Evolutionary conservation across 2,888 invertebrate genomes (phyloP).

Genomic region (Macrosoma leucophasiata): DNA sequence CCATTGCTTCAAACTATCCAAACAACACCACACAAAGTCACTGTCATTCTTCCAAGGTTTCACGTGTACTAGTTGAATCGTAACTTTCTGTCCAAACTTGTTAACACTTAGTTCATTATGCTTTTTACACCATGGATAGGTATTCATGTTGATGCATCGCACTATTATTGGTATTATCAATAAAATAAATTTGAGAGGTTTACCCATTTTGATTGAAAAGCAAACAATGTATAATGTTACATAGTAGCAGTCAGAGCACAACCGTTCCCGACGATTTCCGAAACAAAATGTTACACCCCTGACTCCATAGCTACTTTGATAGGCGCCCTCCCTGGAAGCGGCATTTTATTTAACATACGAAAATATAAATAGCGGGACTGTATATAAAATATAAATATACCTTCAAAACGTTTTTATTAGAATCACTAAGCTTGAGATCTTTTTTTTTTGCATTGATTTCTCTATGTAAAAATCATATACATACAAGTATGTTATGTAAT

Average conservation of each 20-base stretch:
- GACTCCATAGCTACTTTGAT: no score
- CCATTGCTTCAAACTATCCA: constrained; percentile 55
- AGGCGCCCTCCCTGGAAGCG: constrained; percentile 9
- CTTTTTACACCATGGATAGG: constrained; percentile 27
- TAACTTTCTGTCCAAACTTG: constrained; percentile 28
- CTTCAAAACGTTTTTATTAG: no score
- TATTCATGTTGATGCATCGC: constrained; percentile 40
- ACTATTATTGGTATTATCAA: constrained; percentile 39
- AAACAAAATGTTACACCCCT: constrained; percentile 45
- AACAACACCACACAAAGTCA: constrained; percentile 43
- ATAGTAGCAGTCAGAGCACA: constrained; percentile 40
- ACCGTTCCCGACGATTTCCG: constrained; percentile 47
- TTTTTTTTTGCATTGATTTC: no score
- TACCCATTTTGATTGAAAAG: constrained; percentile 39
- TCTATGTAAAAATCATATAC: no score
- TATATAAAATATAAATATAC: no score
- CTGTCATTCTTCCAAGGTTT: constrained; percentile 43
- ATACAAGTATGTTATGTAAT: no score
- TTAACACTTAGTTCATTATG: constrained; percentile 31
- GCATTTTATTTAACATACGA: no score
- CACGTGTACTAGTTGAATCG: constrained; percentile 25
- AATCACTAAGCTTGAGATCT: no score
- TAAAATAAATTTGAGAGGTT: constrained; percentile 38
- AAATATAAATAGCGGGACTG: no score
- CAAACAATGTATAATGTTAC: no score